These are phyloP conservation scores for Patella ulyssiponensis DNA, from an alignment of 2,888 invertebrate genomes.

Conservation along the genomic window DNA sequence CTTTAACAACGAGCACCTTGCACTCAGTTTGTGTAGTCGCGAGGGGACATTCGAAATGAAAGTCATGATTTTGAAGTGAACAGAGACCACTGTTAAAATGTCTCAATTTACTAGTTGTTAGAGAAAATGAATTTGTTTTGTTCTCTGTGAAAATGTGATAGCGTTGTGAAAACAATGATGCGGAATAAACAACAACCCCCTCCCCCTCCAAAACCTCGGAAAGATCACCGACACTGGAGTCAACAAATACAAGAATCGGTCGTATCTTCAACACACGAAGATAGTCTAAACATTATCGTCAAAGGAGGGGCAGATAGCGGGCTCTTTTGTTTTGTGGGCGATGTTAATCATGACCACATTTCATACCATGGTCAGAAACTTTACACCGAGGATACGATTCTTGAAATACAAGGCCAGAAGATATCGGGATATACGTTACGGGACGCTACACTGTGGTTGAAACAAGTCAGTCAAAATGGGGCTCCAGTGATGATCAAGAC, in stretches of 20 bases:
- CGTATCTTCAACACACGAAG: constrained; percentile 72
- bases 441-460: constrained; percentile 75
- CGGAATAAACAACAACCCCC: constrained; percentile 48
- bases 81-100: not conserved
- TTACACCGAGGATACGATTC: constrained; percentile 71
- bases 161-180: constrained; percentile 40
- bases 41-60: not conserved
- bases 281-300: constrained; percentile 72
- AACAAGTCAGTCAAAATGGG: constrained; percentile 75
- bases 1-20: constrained; percentile 1
- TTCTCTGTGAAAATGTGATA: constrained; percentile 23
- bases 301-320: constrained; percentile 75
- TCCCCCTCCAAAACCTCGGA: constrained; percentile 41
- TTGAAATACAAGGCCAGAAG: constrained; percentile 76
- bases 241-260: constrained; percentile 71
- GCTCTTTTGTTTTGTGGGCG: constrained; percentile 67
- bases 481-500: constrained; percentile 75
- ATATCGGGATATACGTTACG: constrained; percentile 76
- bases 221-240: constrained; percentile 71
- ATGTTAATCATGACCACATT: constrained; percentile 63
- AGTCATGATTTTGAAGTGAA: not conserved
- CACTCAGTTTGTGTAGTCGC: not conserved
- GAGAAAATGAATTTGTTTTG: not conserved
- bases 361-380: constrained; percentile 69
- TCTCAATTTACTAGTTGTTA: not conserved